Conservation (phyloP, 2,797 vertebrate species). For the Nannoperca obscura region DNA sequence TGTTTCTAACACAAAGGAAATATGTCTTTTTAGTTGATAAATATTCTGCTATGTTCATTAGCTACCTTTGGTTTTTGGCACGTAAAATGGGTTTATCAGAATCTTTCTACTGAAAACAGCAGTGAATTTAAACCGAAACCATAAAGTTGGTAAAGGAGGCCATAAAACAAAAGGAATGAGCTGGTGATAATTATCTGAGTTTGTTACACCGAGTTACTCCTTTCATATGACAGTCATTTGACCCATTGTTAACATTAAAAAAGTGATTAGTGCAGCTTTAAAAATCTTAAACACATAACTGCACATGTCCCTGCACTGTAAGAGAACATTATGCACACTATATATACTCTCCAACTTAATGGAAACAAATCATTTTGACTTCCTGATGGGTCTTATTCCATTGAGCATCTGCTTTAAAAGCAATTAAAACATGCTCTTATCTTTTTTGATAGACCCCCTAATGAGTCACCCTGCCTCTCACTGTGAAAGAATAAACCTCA, state of each 20-base stretch:
- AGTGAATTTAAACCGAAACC: neutral
- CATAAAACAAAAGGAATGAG: neutral
- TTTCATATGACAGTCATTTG: neutral
- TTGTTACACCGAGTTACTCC: neutral
- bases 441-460: neutral
- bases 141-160: too few species aligned
- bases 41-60: neutral
- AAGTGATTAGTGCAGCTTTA: neutral
- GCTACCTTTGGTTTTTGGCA: neutral
- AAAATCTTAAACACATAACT: neutral
- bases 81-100: neutral
- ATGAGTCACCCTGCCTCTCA: neutral
- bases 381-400: constrained; percentile 8
- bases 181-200: neutral
- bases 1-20: neutral
- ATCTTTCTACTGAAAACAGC: too few species aligned
- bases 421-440: constrained; percentile 21
- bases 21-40: neutral
- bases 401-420: constrained; percentile 24
- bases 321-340: neutral
- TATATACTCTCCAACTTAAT: neutral
- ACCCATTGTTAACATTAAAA: neutral
- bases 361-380: neutral
- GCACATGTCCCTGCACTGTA: neutral
- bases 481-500: constrained; percentile 10